phyloP scores from a whole-genome alignment of 2,888 invertebrate genomes.

The Zeuzera pyrina region DNA sequence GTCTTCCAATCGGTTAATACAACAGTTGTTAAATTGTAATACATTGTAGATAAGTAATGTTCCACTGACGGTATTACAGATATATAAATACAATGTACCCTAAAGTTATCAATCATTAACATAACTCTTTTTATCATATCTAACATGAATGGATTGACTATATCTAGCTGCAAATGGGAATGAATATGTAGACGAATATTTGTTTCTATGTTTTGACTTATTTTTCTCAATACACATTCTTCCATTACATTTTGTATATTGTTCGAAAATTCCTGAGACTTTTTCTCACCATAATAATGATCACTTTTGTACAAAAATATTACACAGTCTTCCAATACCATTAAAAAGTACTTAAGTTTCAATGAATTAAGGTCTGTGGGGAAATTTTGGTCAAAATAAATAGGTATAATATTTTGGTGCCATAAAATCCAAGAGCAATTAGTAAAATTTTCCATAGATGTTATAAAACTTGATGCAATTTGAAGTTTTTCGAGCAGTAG shows the following conservation, averaged over 20 bases:
- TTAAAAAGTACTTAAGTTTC: constrained; percentile 68
- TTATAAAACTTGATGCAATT: constrained; percentile 73
- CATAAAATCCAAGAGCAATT: constrained; percentile 86
- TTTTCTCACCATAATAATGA: constrained; percentile 30
- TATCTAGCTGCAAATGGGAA: constrained; percentile 86
- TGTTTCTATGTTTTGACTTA: constrained; percentile 92
- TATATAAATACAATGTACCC: constrained; percentile 70
- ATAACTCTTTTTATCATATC: constrained; percentile 77
- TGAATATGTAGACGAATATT: constrained; percentile 94
- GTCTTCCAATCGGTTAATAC: constrained; percentile 98
- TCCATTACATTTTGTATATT: constrained; percentile 58
- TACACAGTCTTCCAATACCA: constrained; percentile 58
- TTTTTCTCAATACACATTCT: constrained; percentile 75
- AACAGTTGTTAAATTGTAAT: constrained; percentile 97
- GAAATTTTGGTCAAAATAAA: constrained; percentile 83
- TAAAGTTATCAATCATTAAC: constrained; percentile 71
- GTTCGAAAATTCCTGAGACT: constrained; percentile 43
- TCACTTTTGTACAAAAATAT: constrained; percentile 46
- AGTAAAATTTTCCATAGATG: constrained; percentile 74
- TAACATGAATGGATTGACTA: constrained; percentile 80
- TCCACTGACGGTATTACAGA: constrained; percentile 82
- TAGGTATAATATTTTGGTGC: constrained; percentile 84
- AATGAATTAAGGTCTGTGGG: constrained; percentile 77
- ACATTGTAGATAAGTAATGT: constrained; percentile 93
- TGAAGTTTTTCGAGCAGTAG: constrained; percentile 77